A percentile compares a stretch with the other conserved stretches of the same genome.
Evolutionary conservation across 2,888 invertebrate genomes (phyloP).

Genomic region (Camptogramma bilineatum): DNA sequence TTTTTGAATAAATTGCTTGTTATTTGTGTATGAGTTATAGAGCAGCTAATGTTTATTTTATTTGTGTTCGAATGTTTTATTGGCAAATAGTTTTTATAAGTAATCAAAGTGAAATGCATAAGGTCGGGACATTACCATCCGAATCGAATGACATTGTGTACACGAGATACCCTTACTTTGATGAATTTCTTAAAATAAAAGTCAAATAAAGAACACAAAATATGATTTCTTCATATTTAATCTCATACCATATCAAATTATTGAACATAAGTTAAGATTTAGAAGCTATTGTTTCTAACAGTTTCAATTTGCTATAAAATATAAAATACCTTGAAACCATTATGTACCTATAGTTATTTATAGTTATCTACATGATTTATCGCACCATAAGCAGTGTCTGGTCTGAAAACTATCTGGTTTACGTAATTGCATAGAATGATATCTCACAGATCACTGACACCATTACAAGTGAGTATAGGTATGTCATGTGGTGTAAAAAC

Average conservation of each 20-base stretch:
- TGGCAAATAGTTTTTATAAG: no score
- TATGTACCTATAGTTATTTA: slow-evolving; percentile 65
- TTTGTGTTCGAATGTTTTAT: no score
- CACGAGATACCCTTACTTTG: no score
- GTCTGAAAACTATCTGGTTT: no score
- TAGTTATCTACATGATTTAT: slow-evolving; percentile 40
- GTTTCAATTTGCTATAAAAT: slow-evolving; percentile 74
- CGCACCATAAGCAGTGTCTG: slow-evolving; percentile 53
- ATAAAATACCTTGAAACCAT: slow-evolving; percentile 78
- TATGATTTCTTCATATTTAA: slow-evolving; percentile 54
- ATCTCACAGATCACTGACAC: background rate
- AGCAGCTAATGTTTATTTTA: no score
- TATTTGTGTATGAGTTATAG: no score
- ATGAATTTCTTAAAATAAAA: background rate
- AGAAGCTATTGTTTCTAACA: slow-evolving; percentile 70
- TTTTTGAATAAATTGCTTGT: no score
- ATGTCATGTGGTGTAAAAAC: slow-evolving; percentile 30
- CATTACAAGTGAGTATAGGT: background rate
- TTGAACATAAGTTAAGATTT: slow-evolving; percentile 80
- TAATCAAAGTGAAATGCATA: background rate
- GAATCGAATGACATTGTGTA: no score
- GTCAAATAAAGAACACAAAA: background rate
- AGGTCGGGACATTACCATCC: no score
- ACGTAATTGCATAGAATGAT: background rate
- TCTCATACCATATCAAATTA: slow-evolving; percentile 85